Conservation (phyloP, 2,888 invertebrate genomes). For the Noctuana brunneofusca region DNA sequence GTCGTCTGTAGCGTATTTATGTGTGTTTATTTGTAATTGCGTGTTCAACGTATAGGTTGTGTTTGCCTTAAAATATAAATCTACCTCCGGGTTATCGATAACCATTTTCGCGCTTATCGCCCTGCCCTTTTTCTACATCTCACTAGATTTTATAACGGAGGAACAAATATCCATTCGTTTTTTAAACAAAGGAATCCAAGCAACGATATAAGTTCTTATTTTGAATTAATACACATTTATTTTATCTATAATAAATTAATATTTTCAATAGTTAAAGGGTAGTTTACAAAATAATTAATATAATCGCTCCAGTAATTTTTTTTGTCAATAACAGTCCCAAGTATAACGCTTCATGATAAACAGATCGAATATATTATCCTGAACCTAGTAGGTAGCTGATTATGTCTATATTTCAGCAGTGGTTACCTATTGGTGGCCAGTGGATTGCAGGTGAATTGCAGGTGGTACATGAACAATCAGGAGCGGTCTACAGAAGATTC, state of each 20-base stretch:
- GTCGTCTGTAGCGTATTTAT: background rate
- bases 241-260: background rate
- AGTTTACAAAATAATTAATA: too few relatives aligned
- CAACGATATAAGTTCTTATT: background rate
- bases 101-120: conserved; percentile 21
- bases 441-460: too few relatives aligned
- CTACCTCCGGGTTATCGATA: conserved; percentile 15
- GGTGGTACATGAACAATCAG: too few relatives aligned
- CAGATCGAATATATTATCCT: too few relatives aligned
- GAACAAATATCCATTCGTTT: background rate
- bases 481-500: too few relatives aligned
- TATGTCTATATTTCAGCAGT: too few relatives aligned
- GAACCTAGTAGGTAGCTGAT: too few relatives aligned
- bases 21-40: background rate
- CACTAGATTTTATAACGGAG: background rate
- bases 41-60: background rate
- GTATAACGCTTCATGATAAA: too few relatives aligned
- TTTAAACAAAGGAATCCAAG: background rate
- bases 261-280: too few relatives aligned
- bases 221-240: background rate
- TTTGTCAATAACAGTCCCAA: too few relatives aligned
- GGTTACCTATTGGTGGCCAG: too few relatives aligned
- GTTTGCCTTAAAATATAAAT: conserved; percentile 10
- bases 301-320: too few relatives aligned
- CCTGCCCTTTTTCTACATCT: conserved; percentile 14